Conservation (phyloP, 2,113 vertebrate genomes). For the Equus quagga region DNA sequence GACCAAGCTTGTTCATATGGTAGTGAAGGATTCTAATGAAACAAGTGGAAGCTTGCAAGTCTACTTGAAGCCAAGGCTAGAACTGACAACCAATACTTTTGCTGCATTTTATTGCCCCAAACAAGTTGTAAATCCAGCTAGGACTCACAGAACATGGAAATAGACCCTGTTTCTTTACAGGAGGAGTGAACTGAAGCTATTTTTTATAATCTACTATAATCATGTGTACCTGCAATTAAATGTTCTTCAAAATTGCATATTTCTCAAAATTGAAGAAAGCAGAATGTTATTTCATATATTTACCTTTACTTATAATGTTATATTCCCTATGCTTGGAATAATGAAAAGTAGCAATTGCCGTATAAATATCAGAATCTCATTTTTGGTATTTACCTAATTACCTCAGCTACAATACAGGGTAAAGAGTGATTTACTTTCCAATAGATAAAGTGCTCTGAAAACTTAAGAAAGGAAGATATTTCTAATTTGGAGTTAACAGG, state of each 20-base stretch:
- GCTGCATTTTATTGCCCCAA: background rate
- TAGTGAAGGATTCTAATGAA: background rate
- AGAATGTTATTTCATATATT: background rate
- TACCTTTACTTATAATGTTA: background rate
- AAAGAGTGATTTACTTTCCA: background rate
- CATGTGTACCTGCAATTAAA: background rate
- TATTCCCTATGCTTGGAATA: background rate
- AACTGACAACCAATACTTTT: background rate
- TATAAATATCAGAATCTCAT: background rate
- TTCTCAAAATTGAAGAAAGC: conserved; percentile 9
- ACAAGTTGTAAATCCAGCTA: background rate
- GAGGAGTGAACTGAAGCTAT: background rate
- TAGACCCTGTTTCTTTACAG: background rate
- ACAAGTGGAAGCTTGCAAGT: background rate
- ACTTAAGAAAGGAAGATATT: background rate
- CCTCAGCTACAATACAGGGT: background rate
- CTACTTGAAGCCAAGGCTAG: background rate
- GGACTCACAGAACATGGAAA: background rate
- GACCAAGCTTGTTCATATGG: background rate
- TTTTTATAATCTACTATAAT: background rate
- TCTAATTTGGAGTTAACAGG: background rate
- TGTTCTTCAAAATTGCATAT: background rate
- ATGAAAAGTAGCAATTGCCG: background rate
- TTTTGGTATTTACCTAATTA: background rate
- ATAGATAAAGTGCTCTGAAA: background rate